Evolutionary conservation across 2,888 invertebrate genomes (phyloP), one percentile per base, ranked within the genome.

Genomic region (Hybos culiciformis): DNA sequence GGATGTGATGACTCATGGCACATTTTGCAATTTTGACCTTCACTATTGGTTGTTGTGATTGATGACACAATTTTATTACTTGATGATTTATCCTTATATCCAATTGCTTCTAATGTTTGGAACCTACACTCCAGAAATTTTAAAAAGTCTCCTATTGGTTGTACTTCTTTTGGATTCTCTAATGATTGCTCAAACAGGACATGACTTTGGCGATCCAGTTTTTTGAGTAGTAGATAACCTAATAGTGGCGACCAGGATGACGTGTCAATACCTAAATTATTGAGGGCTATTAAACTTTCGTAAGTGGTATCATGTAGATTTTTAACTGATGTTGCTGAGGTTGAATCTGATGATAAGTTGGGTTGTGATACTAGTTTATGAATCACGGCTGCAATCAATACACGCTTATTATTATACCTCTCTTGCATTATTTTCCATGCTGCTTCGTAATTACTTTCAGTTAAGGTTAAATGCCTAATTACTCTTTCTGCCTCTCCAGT

Each of bases 381-480:
- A 12, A 49, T 5, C 3, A 46, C 18, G 8, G 41, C 18, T 14
- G 43, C 39, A 11, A 41, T 45, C 9, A 48, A 20, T 11, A 49
- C 23, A 9, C 46, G 24, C 5, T 39, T 36, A 26, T 47, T 44
- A 11, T 39, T 37, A 21, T 45, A 45, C 26, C 47, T 9, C n/a
- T 46, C 42, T 33, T 46, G 36, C 9, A 48, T 37, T 21, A 41
- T 37, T 1, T 17, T 37, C 42, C 29, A 48, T 36, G 48, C 41
- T 9, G 24, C 32, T 26, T 26, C 12, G 29, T 46, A 48, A 33
- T 45, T 47, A 7, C 40, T 31, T n/a, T 46, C 45, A 6, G 42
- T 37, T 15, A 45, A 21, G 8, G 46, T 34, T 15, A 48, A 15
- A 43, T 48, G 39, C n/a, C n/a, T n/a, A n/a, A n/a, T n/a, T n/a